Evolutionary conservation across 2,888 invertebrate species (phyloP).

Genomic region (Icerya purchasi): DNA sequence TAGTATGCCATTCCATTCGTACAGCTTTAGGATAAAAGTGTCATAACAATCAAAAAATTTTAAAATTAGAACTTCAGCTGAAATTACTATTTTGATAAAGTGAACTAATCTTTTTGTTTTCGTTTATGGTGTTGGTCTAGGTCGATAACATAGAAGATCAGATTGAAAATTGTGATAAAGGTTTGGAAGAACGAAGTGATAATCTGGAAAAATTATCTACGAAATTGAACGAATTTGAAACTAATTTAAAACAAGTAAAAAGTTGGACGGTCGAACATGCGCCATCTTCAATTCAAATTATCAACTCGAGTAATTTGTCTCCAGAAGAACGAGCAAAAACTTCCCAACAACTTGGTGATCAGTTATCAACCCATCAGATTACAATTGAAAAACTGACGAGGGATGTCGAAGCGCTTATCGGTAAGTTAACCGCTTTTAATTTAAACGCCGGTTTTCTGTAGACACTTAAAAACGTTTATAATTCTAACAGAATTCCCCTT

Average conservation of each 20-base stretch:
- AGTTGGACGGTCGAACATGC: slow-evolving; percentile 59
- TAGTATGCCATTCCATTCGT: too few species aligned
- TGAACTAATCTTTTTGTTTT: too few species aligned
- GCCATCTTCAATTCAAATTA: slow-evolving; percentile 47
- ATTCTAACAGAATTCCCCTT: too few species aligned
- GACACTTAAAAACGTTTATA: too few species aligned
- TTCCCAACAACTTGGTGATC: slow-evolving; percentile 4
- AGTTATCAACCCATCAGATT: slow-evolving; percentile 1
- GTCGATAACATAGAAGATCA: slow-evolving; percentile 52
- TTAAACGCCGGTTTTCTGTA: not conserved
- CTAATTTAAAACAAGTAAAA: slow-evolving; percentile 49
- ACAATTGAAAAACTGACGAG: slow-evolving; percentile 4
- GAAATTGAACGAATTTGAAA: slow-evolving; percentile 59
- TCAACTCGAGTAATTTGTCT: slow-evolving; percentile 37
- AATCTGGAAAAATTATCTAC: slow-evolving; percentile 60
- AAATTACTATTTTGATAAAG: too few species aligned
- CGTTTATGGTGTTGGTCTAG: too few species aligned
- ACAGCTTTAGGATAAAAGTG: too few species aligned
- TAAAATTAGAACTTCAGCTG: too few species aligned
- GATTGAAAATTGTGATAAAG: slow-evolving; percentile 51
- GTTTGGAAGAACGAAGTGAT: slow-evolving; percentile 54
- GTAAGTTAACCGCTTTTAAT: not conserved
- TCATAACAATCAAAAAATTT: too few species aligned
- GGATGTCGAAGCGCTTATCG: slow-evolving; percentile 5
- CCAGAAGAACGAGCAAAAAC: slow-evolving; percentile 2